Evolutionary conservation across 2,888 invertebrate species (phyloP).

Genomic region (Xylota sylvarum): DNA sequence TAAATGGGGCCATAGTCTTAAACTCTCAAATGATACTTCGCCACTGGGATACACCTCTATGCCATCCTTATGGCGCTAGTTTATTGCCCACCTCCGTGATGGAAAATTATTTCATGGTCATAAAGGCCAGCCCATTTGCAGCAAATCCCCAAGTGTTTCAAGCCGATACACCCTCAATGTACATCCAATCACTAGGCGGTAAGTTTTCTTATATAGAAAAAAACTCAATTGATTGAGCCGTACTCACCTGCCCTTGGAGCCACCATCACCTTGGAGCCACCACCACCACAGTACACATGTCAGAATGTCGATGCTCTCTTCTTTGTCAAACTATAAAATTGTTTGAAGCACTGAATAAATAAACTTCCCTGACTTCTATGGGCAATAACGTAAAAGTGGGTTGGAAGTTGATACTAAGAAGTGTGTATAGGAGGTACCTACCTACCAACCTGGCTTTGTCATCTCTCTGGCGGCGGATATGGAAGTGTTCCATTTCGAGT

Average conservation of each 20-base stretch:
- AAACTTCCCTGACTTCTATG: constrained; percentile 53
- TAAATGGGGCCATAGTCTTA: background rate
- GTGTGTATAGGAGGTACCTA: background rate
- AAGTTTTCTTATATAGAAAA: constrained; percentile 2
- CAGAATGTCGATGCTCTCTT: constrained; percentile 34
- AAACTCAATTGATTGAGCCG: constrained; percentile 49
- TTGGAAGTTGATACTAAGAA: constrained; percentile 54
- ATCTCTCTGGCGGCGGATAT: constrained; percentile 43
- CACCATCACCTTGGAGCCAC: background rate
- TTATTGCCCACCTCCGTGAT: constrained; percentile 31
- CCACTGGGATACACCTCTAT: background rate
- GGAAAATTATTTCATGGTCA: constrained; percentile 39
- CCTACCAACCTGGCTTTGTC: constrained; percentile 17
- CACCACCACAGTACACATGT: background rate
- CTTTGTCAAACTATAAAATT: constrained; percentile 64
- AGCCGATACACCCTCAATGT: constrained; percentile 18
- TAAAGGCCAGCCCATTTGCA: constrained; percentile 34
- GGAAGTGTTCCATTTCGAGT: constrained; percentile 67
- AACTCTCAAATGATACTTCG: background rate
- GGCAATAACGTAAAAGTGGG: constrained; percentile 58
- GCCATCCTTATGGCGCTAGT: background rate
- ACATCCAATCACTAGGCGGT: background rate
- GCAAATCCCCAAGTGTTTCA: constrained; percentile 51
- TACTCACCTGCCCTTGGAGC: constrained; percentile 30
- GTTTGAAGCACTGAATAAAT: constrained; percentile 48